These are phyloP conservation scores for Leiothrix lutea DNA, from an alignment of 2,113 vertebrate genomes.

Conservation along the genomic window DNA sequence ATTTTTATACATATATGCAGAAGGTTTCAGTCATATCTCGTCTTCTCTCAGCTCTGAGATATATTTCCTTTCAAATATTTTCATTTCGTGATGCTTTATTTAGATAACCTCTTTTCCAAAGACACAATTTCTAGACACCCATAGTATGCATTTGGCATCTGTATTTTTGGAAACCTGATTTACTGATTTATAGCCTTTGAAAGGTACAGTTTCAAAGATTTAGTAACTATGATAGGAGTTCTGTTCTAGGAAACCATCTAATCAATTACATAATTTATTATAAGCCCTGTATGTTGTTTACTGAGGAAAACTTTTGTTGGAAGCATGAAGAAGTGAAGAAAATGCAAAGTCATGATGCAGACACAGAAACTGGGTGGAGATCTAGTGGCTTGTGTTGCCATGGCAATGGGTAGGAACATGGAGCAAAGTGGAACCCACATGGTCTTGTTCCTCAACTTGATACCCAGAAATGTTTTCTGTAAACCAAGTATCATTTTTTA, in stretches of 20 bases:
- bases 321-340: background rate
- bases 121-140: background rate
- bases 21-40: background rate
- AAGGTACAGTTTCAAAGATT: background rate
- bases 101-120: background rate
- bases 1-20: background rate
- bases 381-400: background rate
- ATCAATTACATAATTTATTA: background rate
- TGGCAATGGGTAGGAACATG: background rate
- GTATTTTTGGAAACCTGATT: background rate
- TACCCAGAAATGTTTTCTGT: background rate
- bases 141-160: background rate
- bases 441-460: background rate
- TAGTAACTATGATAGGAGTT: background rate
- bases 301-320: background rate
- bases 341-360: background rate
- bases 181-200: background rate
- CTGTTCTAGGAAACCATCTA: background rate
- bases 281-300: background rate
- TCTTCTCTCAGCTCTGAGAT: background rate
- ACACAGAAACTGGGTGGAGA: fast-evolving
- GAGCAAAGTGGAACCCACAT: background rate
- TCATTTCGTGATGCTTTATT: background rate
- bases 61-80: background rate
- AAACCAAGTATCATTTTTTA: background rate